phyloP scores from a whole-genome alignment of 2,113 vertebrate species.

The Promerops cafer region DNA sequence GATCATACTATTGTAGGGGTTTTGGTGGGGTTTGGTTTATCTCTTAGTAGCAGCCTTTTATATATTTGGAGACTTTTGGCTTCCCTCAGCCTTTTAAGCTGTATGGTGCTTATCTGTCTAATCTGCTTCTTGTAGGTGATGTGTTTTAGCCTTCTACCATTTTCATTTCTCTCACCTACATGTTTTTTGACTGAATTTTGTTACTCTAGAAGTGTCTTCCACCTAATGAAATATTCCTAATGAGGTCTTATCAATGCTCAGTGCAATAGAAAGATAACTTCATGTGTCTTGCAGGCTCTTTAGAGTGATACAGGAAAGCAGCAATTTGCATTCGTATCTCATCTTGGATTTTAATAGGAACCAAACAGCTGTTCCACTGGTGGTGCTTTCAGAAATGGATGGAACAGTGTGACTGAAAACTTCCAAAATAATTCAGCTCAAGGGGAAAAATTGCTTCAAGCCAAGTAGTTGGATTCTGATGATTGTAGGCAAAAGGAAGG shows the following conservation, averaged over 20 bases:
- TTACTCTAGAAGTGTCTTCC: neutral
- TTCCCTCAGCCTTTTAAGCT: neutral
- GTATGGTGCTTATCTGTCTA: neutral
- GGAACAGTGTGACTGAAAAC: neutral
- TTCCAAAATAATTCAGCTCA: neutral
- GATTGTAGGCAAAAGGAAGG: neutral
- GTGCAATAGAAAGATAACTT: neutral
- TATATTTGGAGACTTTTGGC: neutral
- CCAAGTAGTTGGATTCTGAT: neutral
- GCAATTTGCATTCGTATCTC: neutral
- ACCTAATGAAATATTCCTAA: neutral
- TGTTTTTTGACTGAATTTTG: neutral
- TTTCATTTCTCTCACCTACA: neutral
- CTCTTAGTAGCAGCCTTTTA: neutral
- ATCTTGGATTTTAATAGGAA: neutral
- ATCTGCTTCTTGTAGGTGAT: neutral
- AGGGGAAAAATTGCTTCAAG: neutral
- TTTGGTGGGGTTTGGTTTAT: neutral
- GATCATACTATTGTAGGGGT: neutral
- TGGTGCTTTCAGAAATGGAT: neutral
- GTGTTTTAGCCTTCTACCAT: neutral
- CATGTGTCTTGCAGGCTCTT: neutral
- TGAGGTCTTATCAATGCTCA: neutral
- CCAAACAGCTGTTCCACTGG: neutral
- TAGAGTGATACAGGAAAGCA: neutral